phyloP scores from a whole-genome alignment of 2,113 vertebrate species.

The Platichthys flesus region DNA sequence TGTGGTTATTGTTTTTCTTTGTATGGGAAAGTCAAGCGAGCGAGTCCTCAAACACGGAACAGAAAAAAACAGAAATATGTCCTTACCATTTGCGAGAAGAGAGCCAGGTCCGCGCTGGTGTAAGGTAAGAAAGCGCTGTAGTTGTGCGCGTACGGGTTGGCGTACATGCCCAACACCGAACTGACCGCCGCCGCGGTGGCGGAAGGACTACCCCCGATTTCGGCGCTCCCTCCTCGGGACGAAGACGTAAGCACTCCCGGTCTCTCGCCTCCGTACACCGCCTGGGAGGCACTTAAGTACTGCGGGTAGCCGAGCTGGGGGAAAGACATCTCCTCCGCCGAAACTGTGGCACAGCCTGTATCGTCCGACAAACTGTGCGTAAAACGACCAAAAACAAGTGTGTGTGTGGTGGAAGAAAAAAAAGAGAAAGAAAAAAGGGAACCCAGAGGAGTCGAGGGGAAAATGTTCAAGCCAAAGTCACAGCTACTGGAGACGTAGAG shows the following conservation, averaged over 20 bases:
- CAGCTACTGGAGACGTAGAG: conserved; percentile 70
- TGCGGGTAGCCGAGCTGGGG: conserved; percentile 96
- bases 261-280: conserved; percentile 91
- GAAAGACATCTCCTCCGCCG: conserved; percentile 87
- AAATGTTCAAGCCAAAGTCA: conserved; percentile 63
- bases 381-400: conserved; percentile 41
- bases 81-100: conserved; percentile 98
- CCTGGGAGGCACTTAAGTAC: conserved; percentile 93
- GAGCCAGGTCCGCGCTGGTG: conserved; percentile 92
- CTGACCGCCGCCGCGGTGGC: conserved; percentile 87
- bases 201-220: conserved; percentile 88
- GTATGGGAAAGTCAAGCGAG: neutral
- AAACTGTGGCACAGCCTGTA: conserved; percentile 51
- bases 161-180: conserved; percentile 95
- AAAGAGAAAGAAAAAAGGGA: conserved; percentile 39
- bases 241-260: conserved; percentile 89
- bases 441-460: conserved; percentile 47
- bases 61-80: neutral
- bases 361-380: conserved; percentile 68
- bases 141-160: conserved; percentile 92
- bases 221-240: conserved; percentile 87
- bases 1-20: neutral
- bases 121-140: conserved; percentile 98
- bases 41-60: neutral
- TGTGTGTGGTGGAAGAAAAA: neutral